Conservation (phyloP, 2,113 vertebrate species). For the Perccottus glenii region DNA sequence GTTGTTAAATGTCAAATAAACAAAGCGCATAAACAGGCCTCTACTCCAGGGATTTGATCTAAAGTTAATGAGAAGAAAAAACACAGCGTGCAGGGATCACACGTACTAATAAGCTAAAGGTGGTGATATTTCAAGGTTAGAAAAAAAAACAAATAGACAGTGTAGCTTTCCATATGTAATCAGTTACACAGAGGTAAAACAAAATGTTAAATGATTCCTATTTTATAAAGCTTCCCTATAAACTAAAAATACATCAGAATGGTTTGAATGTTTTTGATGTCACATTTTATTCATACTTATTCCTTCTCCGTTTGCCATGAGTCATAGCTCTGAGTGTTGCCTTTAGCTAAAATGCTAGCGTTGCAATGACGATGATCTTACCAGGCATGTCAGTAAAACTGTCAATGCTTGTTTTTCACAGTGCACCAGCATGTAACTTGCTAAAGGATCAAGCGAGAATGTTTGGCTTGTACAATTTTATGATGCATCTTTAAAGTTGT, state of each 20-base stretch:
- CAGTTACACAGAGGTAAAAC: slow-evolving; percentile 3
- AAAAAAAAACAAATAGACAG: background rate
- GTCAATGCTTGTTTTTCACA: slow-evolving; percentile 58
- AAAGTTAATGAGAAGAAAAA: slow-evolving; percentile 43
- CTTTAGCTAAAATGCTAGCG: slow-evolving; percentile 42
- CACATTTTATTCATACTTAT: slow-evolving; percentile 51
- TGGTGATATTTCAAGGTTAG: slow-evolving; percentile 5
- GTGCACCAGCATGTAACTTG: slow-evolving; percentile 23
- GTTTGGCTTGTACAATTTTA: slow-evolving; percentile 29
- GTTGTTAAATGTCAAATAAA: slow-evolving; percentile 54
- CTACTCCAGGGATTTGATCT: slow-evolving; percentile 26
- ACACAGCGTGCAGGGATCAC: background rate
- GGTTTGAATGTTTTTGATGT: slow-evolving; percentile 47
- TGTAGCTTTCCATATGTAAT: slow-evolving; percentile 7
- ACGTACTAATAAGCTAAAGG: slow-evolving; percentile 27
- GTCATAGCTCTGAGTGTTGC: slow-evolving; percentile 55
- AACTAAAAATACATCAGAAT: slow-evolving; percentile 44
- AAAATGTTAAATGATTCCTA: slow-evolving; percentile 29
- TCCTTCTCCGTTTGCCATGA: slow-evolving; percentile 44
- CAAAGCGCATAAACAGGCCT: slow-evolving; percentile 33
- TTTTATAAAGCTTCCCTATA: slow-evolving; percentile 32
- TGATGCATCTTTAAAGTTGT: slow-evolving; percentile 5
- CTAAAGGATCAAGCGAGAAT: slow-evolving; percentile 17
- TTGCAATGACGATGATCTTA: slow-evolving; percentile 51
- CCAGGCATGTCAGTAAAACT: slow-evolving; percentile 54